These are phyloP conservation scores for Enteromius mattozi DNA, from an alignment of 2,797 vertebrate genomes.

Conservation along the genomic window DNA sequence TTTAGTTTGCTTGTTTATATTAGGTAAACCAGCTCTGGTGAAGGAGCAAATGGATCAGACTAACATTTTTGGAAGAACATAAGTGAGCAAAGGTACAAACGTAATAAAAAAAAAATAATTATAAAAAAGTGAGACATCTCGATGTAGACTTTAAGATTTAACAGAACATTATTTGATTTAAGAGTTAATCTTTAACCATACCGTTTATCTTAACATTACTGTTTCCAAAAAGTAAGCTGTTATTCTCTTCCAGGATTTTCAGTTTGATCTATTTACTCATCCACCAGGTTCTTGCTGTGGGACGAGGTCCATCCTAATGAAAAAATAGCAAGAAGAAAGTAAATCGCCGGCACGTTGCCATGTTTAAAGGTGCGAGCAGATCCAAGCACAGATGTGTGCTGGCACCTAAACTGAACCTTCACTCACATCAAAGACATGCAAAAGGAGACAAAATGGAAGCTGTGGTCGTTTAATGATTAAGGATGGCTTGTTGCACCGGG, in stretches of 20 bases:
- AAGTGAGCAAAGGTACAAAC: neutral
- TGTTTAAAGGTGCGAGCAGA: constrained; percentile 21
- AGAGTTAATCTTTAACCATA: neutral
- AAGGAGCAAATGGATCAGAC: neutral
- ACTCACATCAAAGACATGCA: constrained; percentile 53
- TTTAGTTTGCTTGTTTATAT: neutral
- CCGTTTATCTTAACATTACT: neutral
- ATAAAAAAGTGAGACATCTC: no score
- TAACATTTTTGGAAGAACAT: neutral
- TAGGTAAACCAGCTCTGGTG: neutral
- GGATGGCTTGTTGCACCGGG: constrained; percentile 45
- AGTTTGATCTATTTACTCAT: neutral
- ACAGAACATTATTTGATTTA: neutral
- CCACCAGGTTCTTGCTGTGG: neutral
- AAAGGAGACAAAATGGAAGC: constrained; percentile 50
- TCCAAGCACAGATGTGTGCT: constrained; percentile 10
- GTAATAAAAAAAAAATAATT: neutral
- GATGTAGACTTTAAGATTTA: neutral
- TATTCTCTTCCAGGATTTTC: neutral
- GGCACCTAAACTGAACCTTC: constrained; percentile 49
- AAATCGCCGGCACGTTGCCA: neutral
- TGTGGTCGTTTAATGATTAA: constrained; percentile 57
- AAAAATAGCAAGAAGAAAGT: constrained; percentile 5
- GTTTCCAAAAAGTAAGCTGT: neutral
- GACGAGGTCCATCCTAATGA: constrained; percentile 14